Conservation (phyloP, 1,140 invertebrate species). For the Drosophila tristis region DNA sequence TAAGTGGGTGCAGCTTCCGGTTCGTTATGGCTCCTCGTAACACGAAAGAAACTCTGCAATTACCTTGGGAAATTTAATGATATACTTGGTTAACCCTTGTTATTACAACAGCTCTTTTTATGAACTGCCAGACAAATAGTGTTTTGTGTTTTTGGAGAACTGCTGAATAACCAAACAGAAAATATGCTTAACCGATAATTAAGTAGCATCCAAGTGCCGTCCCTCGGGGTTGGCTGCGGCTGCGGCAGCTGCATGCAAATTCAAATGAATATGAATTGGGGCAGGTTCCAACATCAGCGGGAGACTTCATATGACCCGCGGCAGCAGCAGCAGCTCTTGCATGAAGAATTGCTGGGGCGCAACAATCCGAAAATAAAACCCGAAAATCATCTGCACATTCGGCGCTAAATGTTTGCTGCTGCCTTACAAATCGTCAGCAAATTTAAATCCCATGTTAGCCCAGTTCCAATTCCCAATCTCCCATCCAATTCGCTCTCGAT, state of each 20-base stretch:
- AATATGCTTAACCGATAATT: constrained; percentile 54
- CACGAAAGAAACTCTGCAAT: constrained; percentile 31
- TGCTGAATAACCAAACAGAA: constrained; percentile 45
- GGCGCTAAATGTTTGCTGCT: constrained; percentile 55
- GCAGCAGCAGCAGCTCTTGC: constrained; percentile 35
- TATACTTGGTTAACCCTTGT: constrained; percentile 36
- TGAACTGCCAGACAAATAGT: constrained; percentile 27
- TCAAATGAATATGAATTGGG: constrained; percentile 46
- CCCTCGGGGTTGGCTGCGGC: constrained; percentile 3
- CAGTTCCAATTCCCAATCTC: constrained; percentile 24
- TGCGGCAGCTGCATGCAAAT: constrained; percentile 32
- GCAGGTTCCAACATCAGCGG: constrained; percentile 10
- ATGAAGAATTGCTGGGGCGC: constrained; percentile 57
- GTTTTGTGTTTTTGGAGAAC: constrained; percentile 26
- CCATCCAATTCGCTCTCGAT: constrained; percentile 35
- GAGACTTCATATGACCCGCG: constrained; percentile 24
- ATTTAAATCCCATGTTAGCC: constrained; percentile 48
- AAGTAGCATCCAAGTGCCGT: constrained; percentile 39
- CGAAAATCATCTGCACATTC: constrained; percentile 53
- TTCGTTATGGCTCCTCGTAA: constrained; percentile 34
- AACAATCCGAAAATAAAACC: constrained; percentile 49
- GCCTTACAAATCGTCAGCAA: constrained; percentile 58
- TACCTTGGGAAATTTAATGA: constrained; percentile 43
- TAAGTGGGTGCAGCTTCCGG: constrained; percentile 39
- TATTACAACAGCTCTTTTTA: constrained; percentile 42